Conservation (phyloP, 2,888 invertebrate genomes). For the Macaria liturata region DNA sequence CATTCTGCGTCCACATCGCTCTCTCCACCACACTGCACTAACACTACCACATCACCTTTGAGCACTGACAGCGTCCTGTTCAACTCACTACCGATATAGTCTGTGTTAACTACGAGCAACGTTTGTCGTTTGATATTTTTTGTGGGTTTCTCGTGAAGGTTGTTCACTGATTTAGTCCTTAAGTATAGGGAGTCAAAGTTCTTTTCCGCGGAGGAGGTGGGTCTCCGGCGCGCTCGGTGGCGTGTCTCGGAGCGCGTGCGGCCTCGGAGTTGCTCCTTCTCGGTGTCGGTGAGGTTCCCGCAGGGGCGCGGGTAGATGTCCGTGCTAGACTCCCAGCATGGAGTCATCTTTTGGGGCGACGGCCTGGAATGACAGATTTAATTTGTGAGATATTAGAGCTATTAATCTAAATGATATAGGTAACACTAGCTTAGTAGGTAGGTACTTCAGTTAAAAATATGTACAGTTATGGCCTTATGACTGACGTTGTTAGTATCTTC, state of each 20-base stretch:
- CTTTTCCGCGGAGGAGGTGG: constrained; percentile 86
- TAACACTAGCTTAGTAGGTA: no score
- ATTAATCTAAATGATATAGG: no score
- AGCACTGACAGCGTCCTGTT: constrained; percentile 85
- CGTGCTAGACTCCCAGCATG: constrained; percentile 92
- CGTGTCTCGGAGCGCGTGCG: constrained; percentile 88
- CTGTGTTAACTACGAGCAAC: constrained; percentile 87
- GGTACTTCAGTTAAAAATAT: no score
- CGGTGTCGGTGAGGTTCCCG: constrained; percentile 91
- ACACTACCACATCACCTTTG: constrained; percentile 89
- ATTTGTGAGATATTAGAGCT: no score
- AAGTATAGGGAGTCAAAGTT: constrained; percentile 89
- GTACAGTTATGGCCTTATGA: no score
- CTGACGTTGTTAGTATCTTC: no score
- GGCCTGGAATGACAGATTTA: constrained; percentile 62
- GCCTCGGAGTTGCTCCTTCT: constrained; percentile 85
- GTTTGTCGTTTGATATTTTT: constrained; percentile 81
- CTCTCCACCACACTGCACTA: constrained; percentile 78
- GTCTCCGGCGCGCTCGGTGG: constrained; percentile 63
- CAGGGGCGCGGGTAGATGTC: constrained; percentile 92
- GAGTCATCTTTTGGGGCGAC: constrained; percentile 83
- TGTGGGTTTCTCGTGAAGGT: constrained; percentile 48
- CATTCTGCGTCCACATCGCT: constrained; percentile 86
- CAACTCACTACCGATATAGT: constrained; percentile 83
- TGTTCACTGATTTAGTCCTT: constrained; percentile 73